Conservation (phyloP, 2,113 vertebrate genomes). For the Scytalopus superciliaris region DNA sequence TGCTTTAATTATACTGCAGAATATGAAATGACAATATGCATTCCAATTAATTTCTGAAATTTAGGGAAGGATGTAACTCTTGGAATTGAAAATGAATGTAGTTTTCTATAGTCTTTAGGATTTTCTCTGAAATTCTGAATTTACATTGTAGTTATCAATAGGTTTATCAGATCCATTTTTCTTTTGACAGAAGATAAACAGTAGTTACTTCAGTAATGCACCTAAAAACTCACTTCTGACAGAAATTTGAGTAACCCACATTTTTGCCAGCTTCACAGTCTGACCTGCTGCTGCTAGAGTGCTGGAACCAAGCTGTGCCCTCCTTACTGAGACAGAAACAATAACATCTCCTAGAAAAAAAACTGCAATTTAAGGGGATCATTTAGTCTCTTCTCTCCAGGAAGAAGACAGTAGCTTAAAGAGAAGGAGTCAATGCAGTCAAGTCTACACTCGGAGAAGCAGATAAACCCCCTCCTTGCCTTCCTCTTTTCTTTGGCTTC, state of each 20-base stretch:
- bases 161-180: not conserved
- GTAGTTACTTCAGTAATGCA: not conserved
- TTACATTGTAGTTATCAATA: not conserved
- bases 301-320: not conserved
- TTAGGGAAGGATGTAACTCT: not conserved
- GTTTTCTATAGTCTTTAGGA: not conserved
- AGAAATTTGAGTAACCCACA: not conserved
- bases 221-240: not conserved
- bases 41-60: not conserved
- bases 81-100: not conserved
- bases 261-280: not conserved
- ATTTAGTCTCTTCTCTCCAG: not conserved
- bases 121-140: not conserved
- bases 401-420: not conserved
- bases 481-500: not conserved
- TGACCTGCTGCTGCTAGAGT: not conserved
- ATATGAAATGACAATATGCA: not conserved
- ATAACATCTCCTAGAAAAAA: not conserved
- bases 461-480: not conserved
- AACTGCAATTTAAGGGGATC: not conserved
- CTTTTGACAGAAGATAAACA: not conserved
- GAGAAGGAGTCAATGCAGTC: not conserved
- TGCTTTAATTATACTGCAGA: not conserved
- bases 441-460: rapidly evolving
- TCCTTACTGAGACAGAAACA: not conserved